phyloP scores from a whole-genome alignment of 1,140 invertebrate species.

The Drosophila persimilis region DNA sequence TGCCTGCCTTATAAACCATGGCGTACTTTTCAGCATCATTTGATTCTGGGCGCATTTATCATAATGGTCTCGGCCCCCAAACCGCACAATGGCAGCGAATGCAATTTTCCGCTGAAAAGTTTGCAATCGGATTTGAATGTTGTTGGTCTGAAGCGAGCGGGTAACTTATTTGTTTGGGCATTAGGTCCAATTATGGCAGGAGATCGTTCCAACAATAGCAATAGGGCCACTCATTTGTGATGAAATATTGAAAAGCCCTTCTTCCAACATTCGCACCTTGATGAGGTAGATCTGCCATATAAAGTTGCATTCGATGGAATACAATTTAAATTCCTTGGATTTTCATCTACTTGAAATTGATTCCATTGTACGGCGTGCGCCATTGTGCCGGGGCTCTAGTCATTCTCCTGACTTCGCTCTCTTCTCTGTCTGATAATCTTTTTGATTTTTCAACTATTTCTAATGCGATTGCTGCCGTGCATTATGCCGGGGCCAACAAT shows the following conservation, averaged over 20 bases:
- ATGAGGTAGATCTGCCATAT: background rate
- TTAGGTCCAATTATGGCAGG: slow-evolving; percentile 33
- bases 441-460: slow-evolving; percentile 80
- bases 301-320: slow-evolving; percentile 10
- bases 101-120: slow-evolving; percentile 70
- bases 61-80: slow-evolving; percentile 47
- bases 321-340: slow-evolving; percentile 60
- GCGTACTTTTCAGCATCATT: slow-evolving; percentile 75
- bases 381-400: slow-evolving; percentile 31
- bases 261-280: no score
- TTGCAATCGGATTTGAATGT: slow-evolving; percentile 61
- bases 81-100: slow-evolving; percentile 55
- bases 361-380: slow-evolving; percentile 56
- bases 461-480: slow-evolving; percentile 77
- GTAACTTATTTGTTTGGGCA: slow-evolving; percentile 45
- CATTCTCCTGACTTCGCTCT: slow-evolving; percentile 2
- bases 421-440: slow-evolving; percentile 61
- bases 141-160: slow-evolving; percentile 6
- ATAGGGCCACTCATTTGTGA: background rate
- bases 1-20: slow-evolving; percentile 56
- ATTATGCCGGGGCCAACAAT: slow-evolving; percentile 64
- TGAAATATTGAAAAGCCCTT: background rate
- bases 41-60: slow-evolving; percentile 72
- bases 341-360: slow-evolving; percentile 48
- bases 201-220: background rate